phyloP scores from a whole-genome alignment of 1,140 invertebrate species.

The Polypedilum vanderplanki region DNA sequence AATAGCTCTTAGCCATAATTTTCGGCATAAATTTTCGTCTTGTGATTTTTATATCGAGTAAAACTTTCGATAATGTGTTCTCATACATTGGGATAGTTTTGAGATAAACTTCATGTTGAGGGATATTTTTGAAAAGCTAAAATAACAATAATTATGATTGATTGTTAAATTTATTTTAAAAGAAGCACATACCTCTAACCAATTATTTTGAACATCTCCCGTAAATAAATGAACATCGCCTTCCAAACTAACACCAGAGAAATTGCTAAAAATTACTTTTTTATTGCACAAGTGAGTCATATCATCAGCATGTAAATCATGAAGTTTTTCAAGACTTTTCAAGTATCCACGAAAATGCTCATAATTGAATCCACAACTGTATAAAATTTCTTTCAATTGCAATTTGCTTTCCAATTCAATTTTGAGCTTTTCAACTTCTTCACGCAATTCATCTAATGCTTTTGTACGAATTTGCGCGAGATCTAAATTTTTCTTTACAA shows the following conservation, averaged over 20 bases:
- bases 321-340: conserved; percentile 64
- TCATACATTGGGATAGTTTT: conserved; percentile 73
- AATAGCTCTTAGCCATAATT: conserved; percentile 74
- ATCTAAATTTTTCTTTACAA: conserved; percentile 57
- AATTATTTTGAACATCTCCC: conserved; percentile 83
- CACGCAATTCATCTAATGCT: conserved; percentile 54
- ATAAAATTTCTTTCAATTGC: conserved; percentile 54
- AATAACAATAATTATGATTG: too few relatives aligned
- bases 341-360: conserved; percentile 78
- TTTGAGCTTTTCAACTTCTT: conserved; percentile 59
- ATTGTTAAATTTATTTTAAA: too few relatives aligned
- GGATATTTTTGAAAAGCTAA: conserved; percentile 74
- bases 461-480: conserved; percentile 54
- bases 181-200: conserved; percentile 62
- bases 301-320: conserved; percentile 59
- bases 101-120: conserved; percentile 64
- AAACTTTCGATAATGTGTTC: conserved; percentile 70
- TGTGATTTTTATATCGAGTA: conserved; percentile 73
- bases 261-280: conserved; percentile 74
- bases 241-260: conserved; percentile 80
- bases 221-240: conserved; percentile 82
- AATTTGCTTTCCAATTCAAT: conserved; percentile 49
- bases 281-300: conserved; percentile 62
- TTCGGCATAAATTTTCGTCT: conserved; percentile 87
- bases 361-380: conserved; percentile 83